Evolutionary conservation across 2,888 invertebrate genomes (phyloP), one percentile per base, ranked within the genome.

Genomic region (Polietes domitor): DNA sequence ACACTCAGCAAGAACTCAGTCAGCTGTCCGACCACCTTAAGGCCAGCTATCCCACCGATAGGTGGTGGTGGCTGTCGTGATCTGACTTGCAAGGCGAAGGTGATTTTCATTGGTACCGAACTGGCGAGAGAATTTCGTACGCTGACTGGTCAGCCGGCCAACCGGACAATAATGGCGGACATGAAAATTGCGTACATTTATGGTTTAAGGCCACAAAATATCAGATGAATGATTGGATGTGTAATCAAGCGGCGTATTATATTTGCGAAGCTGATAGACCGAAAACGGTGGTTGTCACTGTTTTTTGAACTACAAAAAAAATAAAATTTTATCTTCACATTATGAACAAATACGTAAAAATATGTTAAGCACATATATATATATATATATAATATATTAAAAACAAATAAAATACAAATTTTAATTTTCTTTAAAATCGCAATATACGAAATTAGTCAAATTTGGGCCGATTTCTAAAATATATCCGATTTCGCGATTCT

Each of bases 141-240:
- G 86, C 88, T 0, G 88, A 88, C 5, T 90, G 90, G 90, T 65
- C 88, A 6, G 43, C 73, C 0, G 85, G 85, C 0, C 88, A 89
- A 77, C 90, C 90, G 0, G 88, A 90, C 28, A 89, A 90, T 26
- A 86, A 86, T 2, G 88, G 87, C 0, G 87, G 87, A 26, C 82
- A 87, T 65, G 89, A 89, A 74, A 86, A 89, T 58, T 90, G 90
- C 19, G 89, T 90, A 0, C 89, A 89, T 26, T 87, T 89, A 83
- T 89, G 89, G 83, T 70, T 37, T 19, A 26, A 15, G 1, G 2
- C 15, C 1, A 32, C 58, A 1, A 86, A 85, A 55, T 86, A 86
- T 2, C 85, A 87, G 9, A 88, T 89, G 87, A 90, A 90, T 58
- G 90, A 89, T 85, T 87, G 87, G 87, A 84, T 86, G 32, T 89